Conservation (phyloP, 1,140 invertebrate species). For the Bicyclus anynana region DNA sequence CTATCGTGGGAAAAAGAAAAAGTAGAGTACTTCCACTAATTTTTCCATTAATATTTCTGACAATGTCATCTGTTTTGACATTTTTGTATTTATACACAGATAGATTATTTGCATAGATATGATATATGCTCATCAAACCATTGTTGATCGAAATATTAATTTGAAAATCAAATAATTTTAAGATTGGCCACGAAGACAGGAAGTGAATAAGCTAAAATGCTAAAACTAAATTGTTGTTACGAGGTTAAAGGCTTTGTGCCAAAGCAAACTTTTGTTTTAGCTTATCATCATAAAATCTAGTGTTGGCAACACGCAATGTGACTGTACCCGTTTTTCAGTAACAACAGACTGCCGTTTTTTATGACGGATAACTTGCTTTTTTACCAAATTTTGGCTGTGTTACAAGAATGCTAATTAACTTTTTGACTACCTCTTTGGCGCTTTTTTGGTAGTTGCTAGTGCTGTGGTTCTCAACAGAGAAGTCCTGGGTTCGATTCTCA, state of each 20-base stretch:
- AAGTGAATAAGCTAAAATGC: slow-evolving; percentile 11
- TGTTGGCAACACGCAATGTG: slow-evolving; percentile 15
- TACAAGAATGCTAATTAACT: too few relatives aligned
- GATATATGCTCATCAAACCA: too few relatives aligned
- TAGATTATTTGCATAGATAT: too few relatives aligned
- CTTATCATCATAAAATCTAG: slow-evolving; percentile 24
- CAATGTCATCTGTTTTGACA: too few relatives aligned
- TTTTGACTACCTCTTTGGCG: too few relatives aligned
- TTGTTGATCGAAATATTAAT: background rate
- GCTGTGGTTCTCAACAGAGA: too few relatives aligned
- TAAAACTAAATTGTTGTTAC: slow-evolving; percentile 16
- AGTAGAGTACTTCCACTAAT: too few relatives aligned
- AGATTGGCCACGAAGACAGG: slow-evolving; percentile 1
- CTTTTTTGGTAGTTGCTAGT: too few relatives aligned
- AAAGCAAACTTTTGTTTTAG: slow-evolving; percentile 20
- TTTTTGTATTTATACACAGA: too few relatives aligned
- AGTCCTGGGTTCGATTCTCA: too few relatives aligned
- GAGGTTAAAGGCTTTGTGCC: slow-evolving; percentile 13
- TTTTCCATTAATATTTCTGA: too few relatives aligned
- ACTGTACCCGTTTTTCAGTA: background rate
- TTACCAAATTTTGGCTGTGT: background rate
- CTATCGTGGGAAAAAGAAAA: too few relatives aligned
- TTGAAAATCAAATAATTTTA: background rate
- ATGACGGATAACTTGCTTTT: background rate
- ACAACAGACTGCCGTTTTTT: background rate